Evolutionary conservation across 35 echinoderm and acorn worm species (phyloP), one percentile per base, ranked within the genome.

Genomic region (Chiridota heheva): DNA sequence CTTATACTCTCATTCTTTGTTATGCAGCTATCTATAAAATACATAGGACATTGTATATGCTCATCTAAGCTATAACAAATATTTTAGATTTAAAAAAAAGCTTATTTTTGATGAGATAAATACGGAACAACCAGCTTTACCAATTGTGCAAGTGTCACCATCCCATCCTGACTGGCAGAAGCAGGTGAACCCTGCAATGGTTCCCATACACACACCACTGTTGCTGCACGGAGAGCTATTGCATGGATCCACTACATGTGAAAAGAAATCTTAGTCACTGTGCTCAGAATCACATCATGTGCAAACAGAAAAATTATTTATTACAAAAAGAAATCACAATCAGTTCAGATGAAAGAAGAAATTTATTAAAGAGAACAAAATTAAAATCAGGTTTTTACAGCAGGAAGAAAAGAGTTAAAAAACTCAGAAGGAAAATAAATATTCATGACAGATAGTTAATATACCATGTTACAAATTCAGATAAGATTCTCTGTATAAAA

Each of bases 211-310:
- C 39, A 65, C 36, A 28, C 86, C 87, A 62, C 86, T 81, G 30
- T 62, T 29, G 41, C 58, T 73, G 58, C 91, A 96, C 18, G 91
- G 91, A 70, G 58, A 86, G 43, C 81, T 84, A 41, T 72, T 7
- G 73, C 91, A 96, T 27, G 91, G 81, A 67, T 96, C 76, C 5
- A 42, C 91, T 90, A 87, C 67, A 36, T 36, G 57, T 46, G 73
- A 40, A 32, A 38, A 77, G 73, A 77, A 27, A 60, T 35, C 38
- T 40, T n/a, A n/a, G n/a, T n/a, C n/a, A n/a, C n/a, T n/a, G n/a
- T n/a, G n/a, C n/a, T n/a, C n/a, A n/a, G n/a, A n/a, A n/a, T n/a
- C n/a, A n/a, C n/a, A n/a, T n/a, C n/a, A n/a, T n/a, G n/a, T n/a
- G n/a, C n/a, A n/a, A n/a, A n/a, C n/a, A n/a, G n/a, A n/a, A n/a